A percentile compares a stretch with the other conserved stretches of the same genome.
Evolutionary conservation across 2,113 vertebrate genomes (phyloP).

Genomic region (Ceuthmochares aereus): DNA sequence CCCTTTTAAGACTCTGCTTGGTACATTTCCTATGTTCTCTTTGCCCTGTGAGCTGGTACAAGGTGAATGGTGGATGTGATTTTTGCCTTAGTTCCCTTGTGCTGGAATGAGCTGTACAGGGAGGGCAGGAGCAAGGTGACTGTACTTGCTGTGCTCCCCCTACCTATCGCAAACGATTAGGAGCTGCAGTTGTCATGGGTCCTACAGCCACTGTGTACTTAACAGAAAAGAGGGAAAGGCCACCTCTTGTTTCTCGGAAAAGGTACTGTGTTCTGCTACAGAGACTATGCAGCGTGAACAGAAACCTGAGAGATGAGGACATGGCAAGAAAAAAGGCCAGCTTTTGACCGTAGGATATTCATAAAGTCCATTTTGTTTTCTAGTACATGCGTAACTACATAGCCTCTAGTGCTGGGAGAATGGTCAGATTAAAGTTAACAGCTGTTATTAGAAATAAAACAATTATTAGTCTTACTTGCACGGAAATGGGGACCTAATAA

Average conservation of each 20-base stretch:
- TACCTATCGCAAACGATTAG: rapidly evolving
- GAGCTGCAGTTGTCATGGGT: rapidly evolving
- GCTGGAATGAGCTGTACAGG: not conserved
- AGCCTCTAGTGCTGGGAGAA: not conserved
- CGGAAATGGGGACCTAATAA: not conserved
- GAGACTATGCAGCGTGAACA: rapidly evolving
- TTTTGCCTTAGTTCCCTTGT: not conserved
- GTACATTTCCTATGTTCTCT: not conserved
- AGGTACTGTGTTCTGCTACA: not conserved
- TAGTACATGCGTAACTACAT: not conserved
- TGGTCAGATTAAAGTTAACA: not conserved
- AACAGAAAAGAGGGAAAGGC: not conserved
- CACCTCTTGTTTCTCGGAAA: not conserved
- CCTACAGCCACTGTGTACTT: rapidly evolving
- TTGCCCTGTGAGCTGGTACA: not conserved
- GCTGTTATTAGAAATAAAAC: not conserved
- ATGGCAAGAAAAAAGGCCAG: not conserved
- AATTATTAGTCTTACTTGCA: not conserved
- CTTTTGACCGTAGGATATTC: not conserved
- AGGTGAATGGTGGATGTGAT: not conserved
- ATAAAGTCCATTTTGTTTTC: not conserved
- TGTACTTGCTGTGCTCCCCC: not conserved
- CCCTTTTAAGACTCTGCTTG: not conserved
- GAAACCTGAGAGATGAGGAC: rapidly evolving
- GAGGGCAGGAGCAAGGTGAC: not conserved